Base-by-base conservation (phyloP, 1,140 invertebrate species). In the Neomicropteryx cornuta region DNA sequence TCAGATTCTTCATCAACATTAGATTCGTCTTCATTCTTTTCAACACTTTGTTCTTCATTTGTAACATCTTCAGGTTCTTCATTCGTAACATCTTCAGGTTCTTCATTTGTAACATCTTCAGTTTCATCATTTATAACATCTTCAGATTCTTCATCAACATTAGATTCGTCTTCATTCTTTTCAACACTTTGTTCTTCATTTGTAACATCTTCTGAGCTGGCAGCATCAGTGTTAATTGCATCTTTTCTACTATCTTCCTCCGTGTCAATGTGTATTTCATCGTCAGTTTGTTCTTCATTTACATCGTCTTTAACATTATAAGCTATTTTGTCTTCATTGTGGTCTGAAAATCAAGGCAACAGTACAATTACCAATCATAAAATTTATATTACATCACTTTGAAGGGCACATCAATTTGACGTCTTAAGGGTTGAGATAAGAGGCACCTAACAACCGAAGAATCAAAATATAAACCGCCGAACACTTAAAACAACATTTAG, bases 1-100 rank as follows among this genome's bases (percentile, higher is more conserved):
- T 59, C 56, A 38, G 52, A 55, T 18, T 60, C 55, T 53, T 52
- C 52, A 10, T 56, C 55, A 32, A 46, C 51, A 18, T 50, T 50
- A 45, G 38, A 47, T 23, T 42, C 35, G 18, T 48, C 45, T 28
- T 51, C 42, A 10, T 62, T 59, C 16, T 60, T 51, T 48, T 62
- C 58, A 47, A 66, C 63, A 13, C 57, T 51, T 11, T 55, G 46
- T 41, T 53, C 55, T 40, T 39, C 47, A 8, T 49, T 49, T 14
- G 38, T 38, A 16, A 38, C 41, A 39, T 42, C 28, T 5, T 11
- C 32, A 5, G 33, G 18, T 8, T 50, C 51, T 18, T 41, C 48
- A 5, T 43, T 44, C 14, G 28, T 38, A 33, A 51, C 49, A 21
- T 49, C 52, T 22, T 45, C 46, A 43, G 50, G 45, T 29, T 44